phyloP scores from a whole-genome alignment of 2,113 vertebrate genomes.

The Gavialis gangeticus region DNA sequence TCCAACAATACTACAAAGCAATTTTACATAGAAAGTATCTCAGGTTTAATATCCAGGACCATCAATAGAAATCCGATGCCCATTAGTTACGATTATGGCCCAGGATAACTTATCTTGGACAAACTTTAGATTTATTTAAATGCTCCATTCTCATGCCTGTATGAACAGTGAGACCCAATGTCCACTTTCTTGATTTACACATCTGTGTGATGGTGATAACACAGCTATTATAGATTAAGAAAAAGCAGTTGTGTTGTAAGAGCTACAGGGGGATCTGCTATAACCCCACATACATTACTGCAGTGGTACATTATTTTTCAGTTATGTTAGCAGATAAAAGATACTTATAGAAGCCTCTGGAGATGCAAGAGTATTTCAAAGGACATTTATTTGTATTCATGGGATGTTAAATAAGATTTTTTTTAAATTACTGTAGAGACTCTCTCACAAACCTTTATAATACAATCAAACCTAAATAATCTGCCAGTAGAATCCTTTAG shows the following conservation, averaged over 20 bases:
- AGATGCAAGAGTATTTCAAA: not conserved
- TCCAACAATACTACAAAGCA: not conserved
- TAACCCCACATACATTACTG: accelerated
- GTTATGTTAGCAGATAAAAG: not conserved
- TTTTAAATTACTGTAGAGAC: not conserved
- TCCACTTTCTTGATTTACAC: not conserved
- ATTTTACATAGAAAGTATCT: not conserved
- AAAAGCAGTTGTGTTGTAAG: not conserved
- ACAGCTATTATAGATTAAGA: not conserved
- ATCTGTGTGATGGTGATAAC: not conserved
- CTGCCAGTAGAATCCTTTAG: not conserved
- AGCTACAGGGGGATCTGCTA: not conserved
- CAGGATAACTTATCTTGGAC: not conserved
- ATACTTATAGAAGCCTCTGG: not conserved
- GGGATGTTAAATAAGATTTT: not conserved
- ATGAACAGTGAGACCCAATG: not conserved
- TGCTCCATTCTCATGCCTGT: not conserved
- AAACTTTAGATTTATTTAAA: not conserved
- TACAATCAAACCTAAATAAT: not conserved
- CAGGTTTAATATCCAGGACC: not conserved
- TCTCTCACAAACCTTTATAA: not conserved
- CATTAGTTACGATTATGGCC: not conserved
- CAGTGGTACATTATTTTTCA: not conserved
- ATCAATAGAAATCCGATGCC: not conserved
- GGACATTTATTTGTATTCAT: not conserved